Evolutionary conservation across 2,113 vertebrate genomes (phyloP), one percentile per base, ranked within the genome.

Genomic region (Cebus imitator): DNA sequence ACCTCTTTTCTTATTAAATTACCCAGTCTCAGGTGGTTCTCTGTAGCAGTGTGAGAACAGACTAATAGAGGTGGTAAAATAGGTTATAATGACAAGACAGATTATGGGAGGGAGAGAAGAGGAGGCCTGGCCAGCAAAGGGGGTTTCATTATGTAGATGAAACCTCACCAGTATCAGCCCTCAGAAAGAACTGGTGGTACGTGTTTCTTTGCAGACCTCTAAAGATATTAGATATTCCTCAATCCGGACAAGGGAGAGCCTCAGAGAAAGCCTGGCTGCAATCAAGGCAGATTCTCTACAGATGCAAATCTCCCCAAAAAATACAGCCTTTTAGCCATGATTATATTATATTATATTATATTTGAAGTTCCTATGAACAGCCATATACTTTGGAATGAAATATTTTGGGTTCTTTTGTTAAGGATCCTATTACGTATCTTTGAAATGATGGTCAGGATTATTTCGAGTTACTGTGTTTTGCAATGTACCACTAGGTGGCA

Each of bases 401-500:
- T 32, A 48, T 48, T 78, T 78, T 32, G 25, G 75, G 30, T 78
- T 78, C 43, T 45, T 48, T 48, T 27, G 9, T 30, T 48, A 48
- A 48, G 27, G 20, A 11, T 91, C 64, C 66, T 73, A 11, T 55
- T 45, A 27, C 0, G 0, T 6, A 5, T 50, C 45, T 94, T 95
- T 80, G 37, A 76, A 58, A 17, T 27, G 4, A 2, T 4, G n/a
- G 18, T 79, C 14, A 45, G 78, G 13, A 64, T 57, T 30, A 45
- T 80, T 83, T 87, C 68, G 87, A 61, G 13, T 73, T 57, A n/a
- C 35, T 45, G 8, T 45, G 45, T 83, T 91, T 91, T 90, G 64
- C 86, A 55, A 21, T 8, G 1, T 11, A 55, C 84, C 98, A 94
- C 92, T 72, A 94, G 98, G 92, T 97, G 97, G 90, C 97, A 90